Conservation (phyloP, 2,113 vertebrate genomes). For the Raja brachyura region DNA sequence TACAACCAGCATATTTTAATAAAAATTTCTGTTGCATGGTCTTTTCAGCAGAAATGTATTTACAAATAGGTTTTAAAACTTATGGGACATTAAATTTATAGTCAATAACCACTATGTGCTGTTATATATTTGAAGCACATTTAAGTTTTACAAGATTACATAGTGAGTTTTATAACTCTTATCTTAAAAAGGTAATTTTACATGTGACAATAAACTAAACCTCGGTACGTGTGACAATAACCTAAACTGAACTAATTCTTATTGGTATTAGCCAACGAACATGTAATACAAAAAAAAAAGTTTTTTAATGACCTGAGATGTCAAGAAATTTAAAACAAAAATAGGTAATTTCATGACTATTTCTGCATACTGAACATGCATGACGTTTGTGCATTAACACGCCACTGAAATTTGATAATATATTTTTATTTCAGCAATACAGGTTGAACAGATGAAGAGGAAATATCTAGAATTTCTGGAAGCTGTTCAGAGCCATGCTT, state of each 20-base stretch:
- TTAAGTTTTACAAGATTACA: not conserved
- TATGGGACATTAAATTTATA: not conserved
- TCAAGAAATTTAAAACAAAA: not conserved
- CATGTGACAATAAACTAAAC: too few relatives aligned
- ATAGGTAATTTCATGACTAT: not conserved
- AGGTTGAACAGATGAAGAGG: constrained; percentile 4
- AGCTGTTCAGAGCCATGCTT: not conserved
- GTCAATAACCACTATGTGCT: not conserved
- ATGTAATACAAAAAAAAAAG: not conserved
- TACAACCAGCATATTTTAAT: not conserved
- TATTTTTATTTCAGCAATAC: not conserved
- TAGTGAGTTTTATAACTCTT: not conserved
- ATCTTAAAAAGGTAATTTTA: not conserved
- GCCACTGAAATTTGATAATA: not conserved
- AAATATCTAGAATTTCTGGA: constrained; percentile 9
- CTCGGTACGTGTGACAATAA: too few relatives aligned
- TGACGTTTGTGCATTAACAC: not conserved
- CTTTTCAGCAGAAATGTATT: not conserved
- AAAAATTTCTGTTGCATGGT: not conserved
- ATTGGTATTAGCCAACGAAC: not conserved
- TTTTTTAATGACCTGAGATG: not conserved
- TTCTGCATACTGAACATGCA: not conserved
- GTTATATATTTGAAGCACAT: not conserved
- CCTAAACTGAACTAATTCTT: not conserved
- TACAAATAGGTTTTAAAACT: not conserved